phyloP scores from a whole-genome alignment of 1,140 invertebrate genomes.

The Chlorops oryzae region DNA sequence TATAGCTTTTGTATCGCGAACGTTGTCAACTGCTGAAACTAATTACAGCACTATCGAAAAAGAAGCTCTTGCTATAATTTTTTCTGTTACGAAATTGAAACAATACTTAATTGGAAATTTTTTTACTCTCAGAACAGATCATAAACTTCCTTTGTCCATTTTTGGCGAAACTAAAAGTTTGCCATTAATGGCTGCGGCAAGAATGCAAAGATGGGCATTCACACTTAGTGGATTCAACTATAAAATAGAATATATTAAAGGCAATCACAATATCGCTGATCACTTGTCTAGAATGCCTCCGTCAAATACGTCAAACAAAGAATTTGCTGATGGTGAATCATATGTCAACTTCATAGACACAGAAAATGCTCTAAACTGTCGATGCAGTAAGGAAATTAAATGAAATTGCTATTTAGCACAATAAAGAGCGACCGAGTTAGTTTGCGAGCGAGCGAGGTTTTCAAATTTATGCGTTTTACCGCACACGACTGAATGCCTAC shows the following conservation, averaged over 20 bases:
- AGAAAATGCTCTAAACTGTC: too few species aligned
- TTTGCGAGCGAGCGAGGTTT: too few species aligned
- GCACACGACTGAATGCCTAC: too few species aligned
- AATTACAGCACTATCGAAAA: slow-evolving; percentile 25
- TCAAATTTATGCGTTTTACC: too few species aligned
- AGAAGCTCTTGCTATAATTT: slow-evolving; percentile 19
- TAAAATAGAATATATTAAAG: slow-evolving; percentile 5
- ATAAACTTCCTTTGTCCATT: slow-evolving; percentile 46
- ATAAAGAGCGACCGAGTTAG: too few species aligned
- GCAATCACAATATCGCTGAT: slow-evolving; percentile 7
- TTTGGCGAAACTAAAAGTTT: slow-evolving; percentile 28
- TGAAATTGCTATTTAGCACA: too few species aligned
- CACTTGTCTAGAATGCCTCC: slow-evolving; percentile 7
- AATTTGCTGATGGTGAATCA: too few species aligned
- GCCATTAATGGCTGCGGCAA: slow-evolving; percentile 19
- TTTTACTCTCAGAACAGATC: slow-evolving; percentile 42
- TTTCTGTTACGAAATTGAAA: slow-evolving; percentile 4
- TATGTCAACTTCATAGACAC: too few species aligned
- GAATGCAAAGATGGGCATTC: slow-evolving; percentile 34
- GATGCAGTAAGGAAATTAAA: too few species aligned
- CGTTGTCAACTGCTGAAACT: slow-evolving; percentile 15
- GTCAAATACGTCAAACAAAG: too few species aligned
- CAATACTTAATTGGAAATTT: slow-evolving; percentile 13
- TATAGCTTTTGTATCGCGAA: slow-evolving; percentile 15
- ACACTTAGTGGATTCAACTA: slow-evolving; percentile 23